phyloP scores from a whole-genome alignment of 2,888 invertebrate genomes.

The Chrysotoxum bicinctum region DNA sequence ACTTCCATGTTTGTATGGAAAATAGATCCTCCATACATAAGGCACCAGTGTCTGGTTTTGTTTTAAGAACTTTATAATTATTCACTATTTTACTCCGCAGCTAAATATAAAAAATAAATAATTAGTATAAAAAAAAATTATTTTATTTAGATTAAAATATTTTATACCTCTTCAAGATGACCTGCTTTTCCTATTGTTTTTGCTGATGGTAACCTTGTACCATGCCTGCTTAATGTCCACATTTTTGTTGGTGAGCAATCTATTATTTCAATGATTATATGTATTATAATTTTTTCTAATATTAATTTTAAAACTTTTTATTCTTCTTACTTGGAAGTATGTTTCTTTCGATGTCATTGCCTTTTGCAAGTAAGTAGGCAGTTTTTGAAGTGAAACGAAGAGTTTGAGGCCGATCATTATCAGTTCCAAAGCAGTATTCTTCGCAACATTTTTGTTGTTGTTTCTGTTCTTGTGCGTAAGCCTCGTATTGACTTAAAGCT shows the following conservation, averaged over 20 bases:
- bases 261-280: conserved; percentile 76
- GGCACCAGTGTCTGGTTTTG: conserved; percentile 83
- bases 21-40: conserved; percentile 87
- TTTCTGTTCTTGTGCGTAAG: conserved; percentile 74
- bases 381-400: conserved; percentile 88
- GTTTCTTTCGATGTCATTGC: conserved; percentile 83
- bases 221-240: conserved; percentile 88
- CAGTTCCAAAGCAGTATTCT: conserved; percentile 79
- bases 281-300: background rate
- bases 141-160: background rate
- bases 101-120: conserved; percentile 70
- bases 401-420: conserved; percentile 78
- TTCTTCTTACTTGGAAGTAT: conserved; percentile 85
- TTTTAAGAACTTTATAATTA: conserved; percentile 84
- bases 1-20: conserved; percentile 86
- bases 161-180: conserved; percentile 83
- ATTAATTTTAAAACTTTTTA: background rate
- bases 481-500: conserved; percentile 66
- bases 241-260: conserved; percentile 88
- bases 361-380: conserved; percentile 87
- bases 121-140: background rate
- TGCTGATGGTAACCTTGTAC: conserved; percentile 86
- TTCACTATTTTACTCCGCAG: conserved; percentile 84
- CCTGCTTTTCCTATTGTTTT: conserved; percentile 83
- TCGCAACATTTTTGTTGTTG: conserved; percentile 66